Conservation (phyloP, 2,888 invertebrate species). For the Fragum sueziense region DNA sequence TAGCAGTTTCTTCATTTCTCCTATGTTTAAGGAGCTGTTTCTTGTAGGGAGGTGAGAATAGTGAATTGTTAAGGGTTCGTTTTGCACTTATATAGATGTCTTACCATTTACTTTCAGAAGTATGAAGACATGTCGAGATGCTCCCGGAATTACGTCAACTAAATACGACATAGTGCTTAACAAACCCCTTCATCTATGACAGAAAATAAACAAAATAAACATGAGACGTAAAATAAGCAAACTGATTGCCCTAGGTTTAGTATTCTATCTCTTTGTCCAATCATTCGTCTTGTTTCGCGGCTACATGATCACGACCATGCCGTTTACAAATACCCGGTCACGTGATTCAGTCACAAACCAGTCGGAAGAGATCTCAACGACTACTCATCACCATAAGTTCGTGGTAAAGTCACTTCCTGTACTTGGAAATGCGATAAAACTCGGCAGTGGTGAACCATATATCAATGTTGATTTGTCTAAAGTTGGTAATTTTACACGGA, state of each 20-base stretch:
- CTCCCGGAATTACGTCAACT: no score
- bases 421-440: background rate
- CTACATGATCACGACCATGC: background rate
- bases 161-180: no score
- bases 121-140: no score
- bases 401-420: background rate
- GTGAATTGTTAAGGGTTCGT: no score
- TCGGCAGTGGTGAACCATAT: background rate
- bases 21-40: no score
- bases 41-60: no score
- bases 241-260: background rate
- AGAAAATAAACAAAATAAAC: no score
- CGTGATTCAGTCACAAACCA: background rate
- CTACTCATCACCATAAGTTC: background rate
- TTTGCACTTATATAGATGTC: no score
- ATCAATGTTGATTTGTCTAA: background rate
- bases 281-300: conserved; percentile 3
- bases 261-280: conserved; percentile 1
- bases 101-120: no score
- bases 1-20: no score
- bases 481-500: background rate
- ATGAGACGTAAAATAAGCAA: conserved; percentile 3
- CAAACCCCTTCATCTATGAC: no score
- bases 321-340: background rate
- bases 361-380: background rate